A percentile compares a stretch with the other conserved stretches of the same genome.
These are phyloP conservation scores for Cynopterus sphinx DNA, from an alignment of 2,797 vertebrate genomes.

Conservation along the genomic window DNA sequence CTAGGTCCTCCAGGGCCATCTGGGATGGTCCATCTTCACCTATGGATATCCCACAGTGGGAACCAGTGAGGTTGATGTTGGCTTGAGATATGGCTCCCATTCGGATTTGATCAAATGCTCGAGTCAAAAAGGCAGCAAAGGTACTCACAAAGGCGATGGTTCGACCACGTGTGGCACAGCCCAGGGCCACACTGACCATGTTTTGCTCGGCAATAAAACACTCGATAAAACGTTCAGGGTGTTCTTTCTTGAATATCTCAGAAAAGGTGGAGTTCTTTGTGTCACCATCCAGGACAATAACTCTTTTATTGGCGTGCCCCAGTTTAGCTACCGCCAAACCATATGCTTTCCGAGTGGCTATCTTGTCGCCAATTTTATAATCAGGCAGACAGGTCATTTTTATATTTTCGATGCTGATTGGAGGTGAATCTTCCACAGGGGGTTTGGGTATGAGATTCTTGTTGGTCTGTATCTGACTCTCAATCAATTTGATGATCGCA, in stretches of 20 bases:
- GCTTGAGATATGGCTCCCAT: conserved; percentile 93
- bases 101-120: conserved; percentile 92
- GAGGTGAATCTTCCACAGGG: conserved; percentile 85
- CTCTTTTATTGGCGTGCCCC: conserved; percentile 85
- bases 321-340: conserved; percentile 88
- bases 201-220: conserved; percentile 93
- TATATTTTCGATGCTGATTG: conserved; percentile 81
- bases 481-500: conserved; percentile 83
- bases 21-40: conserved; percentile 92
- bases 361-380: conserved; percentile 89
- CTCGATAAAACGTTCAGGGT: conserved; percentile 92
- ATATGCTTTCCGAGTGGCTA: conserved; percentile 90
- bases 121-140: conserved; percentile 89
- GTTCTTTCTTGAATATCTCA: conserved; percentile 89
- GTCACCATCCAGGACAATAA: conserved; percentile 91
- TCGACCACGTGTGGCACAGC: conserved; percentile 88
- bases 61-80: conserved; percentile 91
- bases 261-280: conserved; percentile 93
- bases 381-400: conserved; percentile 83
- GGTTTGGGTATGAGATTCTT: conserved; percentile 82
- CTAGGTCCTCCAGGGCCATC: conserved; percentile 93
- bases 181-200: conserved; percentile 89
- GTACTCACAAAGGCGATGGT: conserved; percentile 89
- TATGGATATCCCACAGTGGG: conserved; percentile 90
- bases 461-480: conserved; percentile 87